Base-by-base conservation (phyloP, 1,140 invertebrate genomes). In the Xylocopa sonorina region DNA sequence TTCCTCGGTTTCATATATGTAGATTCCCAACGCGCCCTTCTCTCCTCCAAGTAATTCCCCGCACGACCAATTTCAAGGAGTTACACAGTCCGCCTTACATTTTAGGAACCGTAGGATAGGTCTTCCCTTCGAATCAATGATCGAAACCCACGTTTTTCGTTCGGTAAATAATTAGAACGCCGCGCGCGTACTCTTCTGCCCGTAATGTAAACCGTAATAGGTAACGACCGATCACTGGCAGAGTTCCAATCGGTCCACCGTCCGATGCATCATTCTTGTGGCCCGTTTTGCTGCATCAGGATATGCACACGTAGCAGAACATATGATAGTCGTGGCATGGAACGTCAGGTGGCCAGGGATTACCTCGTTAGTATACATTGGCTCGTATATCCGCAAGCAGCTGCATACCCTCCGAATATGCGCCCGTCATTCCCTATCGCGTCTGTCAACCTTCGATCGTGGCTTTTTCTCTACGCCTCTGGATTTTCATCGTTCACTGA, bases 331-430 rank as follows among this genome's bases (percentile, higher is more conserved):
- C 53, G 43, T 77, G 64, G 62, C 68, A 34, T 60, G 69, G 77
- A 78, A 78, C 69, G 77, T 73, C 77, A 78, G 77, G 68, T 78
- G 69, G 77, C 68, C 58, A 55, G 68, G 69, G 77, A 78, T 78
- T 73, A 78, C 77, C 69, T 78, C 77, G 77, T 78, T 78, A 72
- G 77, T 78, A 78, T 78, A 78, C 77, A 78, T 78, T 73, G 77
- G 77, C 69, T 73, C 69, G 6, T 78, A 64, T 73, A 78, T 73
- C 48, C 69, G 38, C 48, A 69, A 27, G 16, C 68, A 62, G 57
- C 68, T 73, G 68, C 77, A 21, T 62, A 71, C 16, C 57, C 67
- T 29, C 4, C 66, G 38, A 78, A 78, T 71, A 71, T 71, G 74
- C 32, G n/a, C 43, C 43, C 21, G 57, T 24, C 41, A 73, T 48